These are phyloP conservation scores for Cacoxenus indagator DNA, from an alignment of 2,888 invertebrate genomes.

Conservation along the genomic window DNA sequence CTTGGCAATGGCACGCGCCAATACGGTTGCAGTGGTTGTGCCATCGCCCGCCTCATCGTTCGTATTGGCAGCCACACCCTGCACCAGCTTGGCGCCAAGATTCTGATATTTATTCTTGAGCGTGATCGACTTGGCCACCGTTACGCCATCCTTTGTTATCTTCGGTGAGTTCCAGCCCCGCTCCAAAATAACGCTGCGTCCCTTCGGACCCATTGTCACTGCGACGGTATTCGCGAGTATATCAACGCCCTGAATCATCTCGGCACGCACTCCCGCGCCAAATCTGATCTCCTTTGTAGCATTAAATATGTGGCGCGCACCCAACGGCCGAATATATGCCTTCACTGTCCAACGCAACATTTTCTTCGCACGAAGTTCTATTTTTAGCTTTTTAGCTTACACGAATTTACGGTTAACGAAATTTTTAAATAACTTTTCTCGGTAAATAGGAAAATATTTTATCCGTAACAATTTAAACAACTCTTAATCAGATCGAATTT, in stretches of 20 bases:
- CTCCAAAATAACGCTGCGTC: slow-evolving; percentile 98
- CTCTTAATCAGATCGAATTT: too few species aligned
- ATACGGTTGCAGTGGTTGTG: slow-evolving; percentile 97
- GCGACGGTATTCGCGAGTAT: slow-evolving; percentile 99
- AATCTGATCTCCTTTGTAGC: slow-evolving; percentile 98
- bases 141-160: slow-evolving; percentile 99
- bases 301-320: background rate
- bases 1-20: slow-evolving; percentile 98
- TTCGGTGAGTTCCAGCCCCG: slow-evolving; percentile 99
- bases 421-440: too few species aligned
- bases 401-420: background rate
- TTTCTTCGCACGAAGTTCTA: slow-evolving; percentile 1
- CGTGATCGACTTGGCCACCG: slow-evolving; percentile 97
- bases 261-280: slow-evolving; percentile 95
- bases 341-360: background rate
- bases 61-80: slow-evolving; percentile 99
- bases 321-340: too few species aligned
- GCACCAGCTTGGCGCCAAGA: slow-evolving; percentile 97
- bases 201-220: slow-evolving; percentile 99
- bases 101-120: slow-evolving; percentile 99
- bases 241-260: slow-evolving; percentile 98
- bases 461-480: too few species aligned
- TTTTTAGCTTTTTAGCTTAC: slow-evolving; percentile 8
- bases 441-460: too few species aligned
- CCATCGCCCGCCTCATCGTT: slow-evolving; percentile 99